Base-by-base conservation (phyloP, 2,797 vertebrate species). In the Argya squamiceps region DNA sequence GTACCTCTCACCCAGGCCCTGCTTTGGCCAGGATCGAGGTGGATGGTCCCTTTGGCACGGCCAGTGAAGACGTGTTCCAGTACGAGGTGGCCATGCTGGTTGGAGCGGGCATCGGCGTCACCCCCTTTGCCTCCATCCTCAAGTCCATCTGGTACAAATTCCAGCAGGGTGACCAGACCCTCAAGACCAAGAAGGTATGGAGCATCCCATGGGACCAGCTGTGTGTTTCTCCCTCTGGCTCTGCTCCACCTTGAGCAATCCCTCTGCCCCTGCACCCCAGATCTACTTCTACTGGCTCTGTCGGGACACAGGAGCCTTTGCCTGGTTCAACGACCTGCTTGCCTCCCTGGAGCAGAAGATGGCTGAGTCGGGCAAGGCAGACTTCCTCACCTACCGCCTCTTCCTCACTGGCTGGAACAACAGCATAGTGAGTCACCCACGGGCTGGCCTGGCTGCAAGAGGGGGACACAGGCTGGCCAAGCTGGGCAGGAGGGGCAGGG, bases 201-300 rank as follows among this genome's bases (percentile, higher is more conserved):
- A 27, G 8, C 3, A 0, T 6, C 19, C 29, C 26, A 3, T 0
- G 9, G 58, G 22, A 89, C 18, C 39, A 70, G 44, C 36, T 1
- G 0, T 18, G 34, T 41, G 27, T 79, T 83, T 58, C 43, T 84
- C 39, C 18, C 23, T 77, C 44, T 26, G 8, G 50, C 34, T 62
- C 52, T 41, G 34, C 69, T 73, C n/a, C 27, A 50, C 12, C 47
- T 53, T 19, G 23, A 77, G 43, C 58, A 71, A 88, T 5, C 7
- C 15, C 34, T 84, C 34, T 80, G 16, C 11, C 15, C 27, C 39
- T 44, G 75, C 24, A 81, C 96, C 97, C 60, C 97, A 99, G 99
- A 99, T 99, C 82, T 99, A 99, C 71, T 99, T 99, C 95, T 99
- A 99, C 89, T 99, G 99, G 99, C 97, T 99, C 41, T 99, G 99